A percentile compares a stretch with the other conserved stretches of the same genome.
Evolutionary conservation across 2,888 invertebrate genomes (phyloP).

Genomic region (Philereme transversata): DNA sequence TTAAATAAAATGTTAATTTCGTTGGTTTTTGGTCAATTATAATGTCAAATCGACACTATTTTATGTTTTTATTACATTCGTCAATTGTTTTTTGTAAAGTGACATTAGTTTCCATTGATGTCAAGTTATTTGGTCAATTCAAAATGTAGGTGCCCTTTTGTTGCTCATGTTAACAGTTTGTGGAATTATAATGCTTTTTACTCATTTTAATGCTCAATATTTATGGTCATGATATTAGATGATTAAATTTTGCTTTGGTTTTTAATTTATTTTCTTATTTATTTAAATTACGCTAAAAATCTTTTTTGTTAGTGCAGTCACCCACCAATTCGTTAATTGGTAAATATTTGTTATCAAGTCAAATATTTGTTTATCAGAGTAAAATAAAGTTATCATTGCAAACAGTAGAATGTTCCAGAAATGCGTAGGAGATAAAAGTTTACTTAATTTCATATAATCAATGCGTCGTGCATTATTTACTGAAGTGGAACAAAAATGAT

Average conservation of each 20-base stretch:
- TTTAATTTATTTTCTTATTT: conserved; percentile 65
- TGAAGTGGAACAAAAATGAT: too few species aligned
- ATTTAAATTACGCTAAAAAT: conserved; percentile 51
- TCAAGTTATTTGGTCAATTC: conserved; percentile 78
- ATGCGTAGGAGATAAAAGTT: conserved; percentile 14
- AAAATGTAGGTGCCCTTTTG: conserved; percentile 69
- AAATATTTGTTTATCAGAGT: conserved; percentile 11
- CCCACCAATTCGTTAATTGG: conserved; percentile 3
- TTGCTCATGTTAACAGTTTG: conserved; percentile 66
- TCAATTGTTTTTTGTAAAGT: conserved; percentile 72
- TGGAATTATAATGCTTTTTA: conserved; percentile 64
- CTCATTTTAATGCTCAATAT: conserved; percentile 82
- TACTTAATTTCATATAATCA: conserved; percentile 9
- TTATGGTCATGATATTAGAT: conserved; percentile 78
- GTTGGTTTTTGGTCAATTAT: conserved; percentile 79
- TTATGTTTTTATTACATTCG: conserved; percentile 62
- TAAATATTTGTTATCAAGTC: conserved; percentile 6
- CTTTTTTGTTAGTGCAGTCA: conserved; percentile 31
- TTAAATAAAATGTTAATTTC: conserved; percentile 68
- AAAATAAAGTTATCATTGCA: conserved; percentile 18
- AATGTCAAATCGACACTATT: conserved; percentile 63
- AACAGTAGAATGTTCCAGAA: conserved; percentile 8
- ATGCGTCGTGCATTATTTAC: too few species aligned
- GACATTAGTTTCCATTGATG: conserved; percentile 55
- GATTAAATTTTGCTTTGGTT: conserved; percentile 61